A percentile compares a stretch with the other conserved stretches of the same genome.
These are phyloP conservation scores for Hemitrygon akajei DNA, from an alignment of 2,797 vertebrate species.

Conservation along the genomic window DNA sequence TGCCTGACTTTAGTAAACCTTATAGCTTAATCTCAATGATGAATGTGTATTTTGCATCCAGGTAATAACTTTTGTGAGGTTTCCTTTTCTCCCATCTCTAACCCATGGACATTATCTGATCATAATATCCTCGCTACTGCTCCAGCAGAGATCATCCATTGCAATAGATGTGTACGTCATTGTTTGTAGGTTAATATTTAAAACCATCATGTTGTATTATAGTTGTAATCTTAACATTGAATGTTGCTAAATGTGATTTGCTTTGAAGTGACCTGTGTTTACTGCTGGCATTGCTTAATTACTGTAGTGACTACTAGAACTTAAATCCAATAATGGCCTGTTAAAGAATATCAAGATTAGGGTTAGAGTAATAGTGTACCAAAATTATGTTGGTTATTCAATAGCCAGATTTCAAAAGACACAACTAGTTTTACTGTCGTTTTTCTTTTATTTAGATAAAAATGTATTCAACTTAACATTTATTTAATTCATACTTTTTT, in stretches of 20 bases:
- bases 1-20: background rate
- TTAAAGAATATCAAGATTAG: background rate
- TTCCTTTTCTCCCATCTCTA: background rate
- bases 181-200: background rate
- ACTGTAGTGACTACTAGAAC: background rate
- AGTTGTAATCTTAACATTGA: background rate
- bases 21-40: no score
- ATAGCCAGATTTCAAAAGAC: background rate
- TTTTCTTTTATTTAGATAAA: background rate
- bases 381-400: background rate
- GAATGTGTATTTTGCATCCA: background rate
- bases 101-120: background rate
- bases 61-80: background rate
- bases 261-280: background rate
- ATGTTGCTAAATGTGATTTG: background rate
- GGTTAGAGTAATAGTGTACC: background rate
- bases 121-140: background rate
- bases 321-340: background rate
- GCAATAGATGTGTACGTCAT: background rate
- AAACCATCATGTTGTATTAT: background rate
- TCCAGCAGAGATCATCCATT: background rate
- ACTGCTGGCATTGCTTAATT: background rate
- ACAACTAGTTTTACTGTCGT: background rate
- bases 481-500: background rate
- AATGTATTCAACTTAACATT: background rate